Conservation (phyloP, 2,888 invertebrate species). For the Drosophila algonquin region DNA sequence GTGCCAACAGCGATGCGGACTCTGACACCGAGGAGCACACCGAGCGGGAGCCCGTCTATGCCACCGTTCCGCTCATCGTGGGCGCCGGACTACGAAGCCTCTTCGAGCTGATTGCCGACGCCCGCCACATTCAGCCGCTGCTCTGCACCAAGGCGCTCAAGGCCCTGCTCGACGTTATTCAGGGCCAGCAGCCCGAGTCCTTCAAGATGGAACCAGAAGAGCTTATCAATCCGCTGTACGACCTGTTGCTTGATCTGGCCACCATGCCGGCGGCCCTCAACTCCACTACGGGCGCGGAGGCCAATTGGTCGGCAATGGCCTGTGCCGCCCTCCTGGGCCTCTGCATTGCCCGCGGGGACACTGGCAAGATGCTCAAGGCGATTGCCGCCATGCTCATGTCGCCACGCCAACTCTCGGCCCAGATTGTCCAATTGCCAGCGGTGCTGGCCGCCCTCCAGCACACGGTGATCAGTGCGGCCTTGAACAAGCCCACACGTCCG, state of each 20-base stretch:
- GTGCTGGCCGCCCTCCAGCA: conserved; percentile 94
- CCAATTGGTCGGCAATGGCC: conserved; percentile 92
- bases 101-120: conserved; percentile 95
- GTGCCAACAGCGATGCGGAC: conserved; percentile 82
- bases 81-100: conserved; percentile 93
- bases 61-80: conserved; percentile 88
- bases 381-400: conserved; percentile 95
- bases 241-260: conserved; percentile 92
- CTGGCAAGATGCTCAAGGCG: conserved; percentile 94
- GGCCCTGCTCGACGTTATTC: conserved; percentile 95
- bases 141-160: conserved; percentile 94
- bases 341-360: conserved; percentile 96
- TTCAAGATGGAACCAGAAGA: conserved; percentile 84
- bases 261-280: conserved; percentile 86
- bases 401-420: conserved; percentile 89
- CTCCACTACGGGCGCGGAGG: conserved; percentile 84
- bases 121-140: conserved; percentile 91
- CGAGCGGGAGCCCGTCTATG: conserved; percentile 84
- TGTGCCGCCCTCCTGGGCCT: conserved; percentile 96
- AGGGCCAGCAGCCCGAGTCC: conserved; percentile 85
- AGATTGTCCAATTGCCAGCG: conserved; percentile 93
- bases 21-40: conserved; percentile 86
- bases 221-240: conserved; percentile 91
- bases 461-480: conserved; percentile 93
- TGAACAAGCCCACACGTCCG: conserved; percentile 92